Evolutionary conservation across 2,888 invertebrate genomes (phyloP).

Genomic region (Pherbina coryleti): DNA sequence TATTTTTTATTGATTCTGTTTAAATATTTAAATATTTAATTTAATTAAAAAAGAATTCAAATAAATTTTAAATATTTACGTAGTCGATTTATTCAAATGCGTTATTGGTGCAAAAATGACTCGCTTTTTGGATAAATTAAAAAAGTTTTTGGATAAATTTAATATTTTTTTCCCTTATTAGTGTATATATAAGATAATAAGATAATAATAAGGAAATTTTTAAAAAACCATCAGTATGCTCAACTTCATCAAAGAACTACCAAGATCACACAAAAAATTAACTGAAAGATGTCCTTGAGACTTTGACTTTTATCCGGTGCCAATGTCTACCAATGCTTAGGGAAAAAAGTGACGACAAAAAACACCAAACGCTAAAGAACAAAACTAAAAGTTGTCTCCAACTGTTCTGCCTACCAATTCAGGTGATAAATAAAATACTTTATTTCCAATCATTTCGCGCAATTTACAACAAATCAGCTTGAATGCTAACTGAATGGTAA

Average conservation of each 20-base stretch:
- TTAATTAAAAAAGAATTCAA: too few species aligned
- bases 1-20: too few species aligned
- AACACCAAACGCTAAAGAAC: neutral
- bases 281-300: neutral
- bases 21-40: too few species aligned
- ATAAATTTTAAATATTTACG: too few species aligned
- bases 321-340: neutral
- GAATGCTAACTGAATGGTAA: slow-evolving; percentile 23
- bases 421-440: slow-evolving; percentile 68
- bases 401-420: slow-evolving; percentile 64
- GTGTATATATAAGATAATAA: too few species aligned
- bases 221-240: neutral
- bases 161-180: too few species aligned
- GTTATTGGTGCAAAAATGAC: too few species aligned
- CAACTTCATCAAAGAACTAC: neutral
- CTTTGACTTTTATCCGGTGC: neutral
- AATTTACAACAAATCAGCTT: slow-evolving; percentile 64
- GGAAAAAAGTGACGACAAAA: neutral
- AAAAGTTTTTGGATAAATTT: too few species aligned
- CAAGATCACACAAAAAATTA: neutral
- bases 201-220: too few species aligned
- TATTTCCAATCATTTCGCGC: slow-evolving; percentile 66
- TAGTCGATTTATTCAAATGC: too few species aligned
- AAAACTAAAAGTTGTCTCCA: slow-evolving; percentile 58
- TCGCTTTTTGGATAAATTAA: too few species aligned